phyloP scores from a whole-genome alignment of 2,797 vertebrate species.

The Eutrigla gurnardus region DNA sequence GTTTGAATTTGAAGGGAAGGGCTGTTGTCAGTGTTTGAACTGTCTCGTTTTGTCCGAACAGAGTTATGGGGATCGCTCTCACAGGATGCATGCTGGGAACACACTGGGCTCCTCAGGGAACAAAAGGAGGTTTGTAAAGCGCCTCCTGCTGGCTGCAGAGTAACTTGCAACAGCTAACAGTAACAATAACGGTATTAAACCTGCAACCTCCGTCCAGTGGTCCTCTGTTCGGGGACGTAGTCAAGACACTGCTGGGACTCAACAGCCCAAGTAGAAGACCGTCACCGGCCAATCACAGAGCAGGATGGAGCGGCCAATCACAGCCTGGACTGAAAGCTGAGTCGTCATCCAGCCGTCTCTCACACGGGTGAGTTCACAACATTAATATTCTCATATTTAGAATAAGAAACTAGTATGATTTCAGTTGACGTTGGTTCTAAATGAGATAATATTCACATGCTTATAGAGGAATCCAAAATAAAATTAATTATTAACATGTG shows the following conservation, averaged over 20 bases:
- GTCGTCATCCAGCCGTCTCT: neutral
- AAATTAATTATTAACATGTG: no score
- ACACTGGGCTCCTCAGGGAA: neutral
- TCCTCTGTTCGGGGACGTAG: slow-evolving; percentile 5
- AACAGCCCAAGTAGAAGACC: neutral
- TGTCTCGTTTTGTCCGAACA: neutral
- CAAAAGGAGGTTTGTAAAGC: slow-evolving; percentile 45
- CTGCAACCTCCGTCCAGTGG: slow-evolving; percentile 16
- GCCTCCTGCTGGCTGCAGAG: neutral
- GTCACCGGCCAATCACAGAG: slow-evolving; percentile 6
- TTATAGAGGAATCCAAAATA: no score
- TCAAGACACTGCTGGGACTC: slow-evolving; percentile 46
- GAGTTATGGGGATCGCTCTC: slow-evolving; percentile 39
- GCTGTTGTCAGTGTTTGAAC: neutral
- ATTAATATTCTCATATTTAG: no score
- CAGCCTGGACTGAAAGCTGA: neutral
- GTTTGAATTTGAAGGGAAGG: neutral
- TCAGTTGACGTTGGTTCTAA: no score
- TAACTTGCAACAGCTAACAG: neutral
- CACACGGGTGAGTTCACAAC: slow-evolving; percentile 31
- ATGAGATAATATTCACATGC: no score
- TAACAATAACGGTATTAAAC: neutral
- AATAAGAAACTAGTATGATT: no score
- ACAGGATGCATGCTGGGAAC: slow-evolving; percentile 55
- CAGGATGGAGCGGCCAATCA: neutral